Evolutionary conservation across 2,113 vertebrate species (phyloP).

Genomic region (Psephotus haematonotus): DNA sequence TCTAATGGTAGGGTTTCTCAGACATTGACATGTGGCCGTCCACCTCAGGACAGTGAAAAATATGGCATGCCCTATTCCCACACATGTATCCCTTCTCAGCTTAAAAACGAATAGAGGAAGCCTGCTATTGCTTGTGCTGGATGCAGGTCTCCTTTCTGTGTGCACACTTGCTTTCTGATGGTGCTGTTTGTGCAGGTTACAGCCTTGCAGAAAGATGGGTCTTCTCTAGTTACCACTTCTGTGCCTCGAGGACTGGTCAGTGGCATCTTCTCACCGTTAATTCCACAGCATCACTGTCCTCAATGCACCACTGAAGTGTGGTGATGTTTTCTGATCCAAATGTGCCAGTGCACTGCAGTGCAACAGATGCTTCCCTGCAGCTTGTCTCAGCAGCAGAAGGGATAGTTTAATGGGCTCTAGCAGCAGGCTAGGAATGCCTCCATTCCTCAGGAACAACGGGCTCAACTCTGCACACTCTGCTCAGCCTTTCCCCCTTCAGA

Average conservation of each 20-base stretch:
- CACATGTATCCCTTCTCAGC: fast-evolving
- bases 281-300: not conserved
- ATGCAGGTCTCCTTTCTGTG: fast-evolving
- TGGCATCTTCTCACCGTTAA: not conserved
- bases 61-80: fast-evolving
- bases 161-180: fast-evolving
- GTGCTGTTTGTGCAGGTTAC: not conserved
- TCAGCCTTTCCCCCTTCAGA: not conserved
- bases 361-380: not conserved
- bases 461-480: not conserved
- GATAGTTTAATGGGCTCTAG: not conserved
- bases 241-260: not conserved
- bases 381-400: not conserved
- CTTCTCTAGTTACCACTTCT: not conserved
- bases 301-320: not conserved
- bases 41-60: not conserved
- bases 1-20: not conserved
- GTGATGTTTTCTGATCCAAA: not conserved
- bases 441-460: not conserved
- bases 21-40: fast-evolving
- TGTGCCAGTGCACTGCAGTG: not conserved
- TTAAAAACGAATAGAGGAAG: not conserved
- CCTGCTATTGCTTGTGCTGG: not conserved
- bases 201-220: not conserved
- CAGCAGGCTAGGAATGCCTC: not conserved